A percentile compares a stretch with the other conserved stretches of the same genome.
These are phyloP conservation scores for Parelbella ahira DNA, from an alignment of 2,888 invertebrate genomes.

Conservation along the genomic window DNA sequence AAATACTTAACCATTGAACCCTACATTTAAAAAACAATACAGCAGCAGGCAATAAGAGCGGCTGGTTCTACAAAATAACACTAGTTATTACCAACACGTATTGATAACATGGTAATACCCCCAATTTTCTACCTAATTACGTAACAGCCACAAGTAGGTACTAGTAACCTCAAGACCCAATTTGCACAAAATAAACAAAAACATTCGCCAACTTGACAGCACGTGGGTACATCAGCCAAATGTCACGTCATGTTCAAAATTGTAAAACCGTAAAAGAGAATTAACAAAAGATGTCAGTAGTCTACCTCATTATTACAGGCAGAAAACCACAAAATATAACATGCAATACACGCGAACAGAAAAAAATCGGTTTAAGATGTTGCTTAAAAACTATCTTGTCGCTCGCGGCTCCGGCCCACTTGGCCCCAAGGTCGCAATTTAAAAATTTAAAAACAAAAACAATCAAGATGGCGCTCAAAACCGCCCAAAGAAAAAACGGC, in stretches of 20 bases:
- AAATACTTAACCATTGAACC: too few relatives aligned
- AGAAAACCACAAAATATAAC: constrained; percentile 51
- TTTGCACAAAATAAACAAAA: constrained; percentile 29
- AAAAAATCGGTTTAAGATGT: constrained; percentile 39
- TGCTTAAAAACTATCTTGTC: constrained; percentile 35
- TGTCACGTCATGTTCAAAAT: constrained; percentile 37
- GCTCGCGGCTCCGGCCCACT: constrained; percentile 49
- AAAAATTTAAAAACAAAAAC: constrained; percentile 41
- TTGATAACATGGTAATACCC: constrained; percentile 11
- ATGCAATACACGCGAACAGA: constrained; percentile 31
- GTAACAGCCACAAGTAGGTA: constrained; percentile 2
- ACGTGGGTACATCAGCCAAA: constrained; percentile 54
- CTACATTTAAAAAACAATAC: too few relatives aligned
- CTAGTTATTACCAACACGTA: too few relatives aligned
- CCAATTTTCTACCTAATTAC: constrained; percentile 7
- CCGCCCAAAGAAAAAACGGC: constrained; percentile 22
- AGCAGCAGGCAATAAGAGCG: too few relatives aligned
- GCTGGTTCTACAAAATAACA: too few relatives aligned
- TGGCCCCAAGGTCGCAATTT: constrained; percentile 57
- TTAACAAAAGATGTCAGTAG: constrained; percentile 25
- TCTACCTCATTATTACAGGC: constrained; percentile 30
- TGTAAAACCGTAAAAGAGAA: too few relatives aligned
- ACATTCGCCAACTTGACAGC: constrained; percentile 45
- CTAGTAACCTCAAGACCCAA: constrained; percentile 33
- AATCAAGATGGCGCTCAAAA: constrained; percentile 44